phyloP scores from a whole-genome alignment of 2,888 invertebrate species.

The Galeruca laticollis region DNA sequence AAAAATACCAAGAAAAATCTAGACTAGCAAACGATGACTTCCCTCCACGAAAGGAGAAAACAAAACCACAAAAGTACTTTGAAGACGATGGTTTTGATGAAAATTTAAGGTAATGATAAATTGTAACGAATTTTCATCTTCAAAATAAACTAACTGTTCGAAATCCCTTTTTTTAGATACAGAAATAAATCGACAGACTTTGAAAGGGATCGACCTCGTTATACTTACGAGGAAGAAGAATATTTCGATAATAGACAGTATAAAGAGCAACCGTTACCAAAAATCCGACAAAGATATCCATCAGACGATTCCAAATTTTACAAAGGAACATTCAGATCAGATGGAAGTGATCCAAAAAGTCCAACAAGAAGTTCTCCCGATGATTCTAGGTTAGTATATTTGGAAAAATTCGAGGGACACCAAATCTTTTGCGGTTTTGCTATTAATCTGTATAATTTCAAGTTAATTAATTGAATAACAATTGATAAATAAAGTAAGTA shows the following conservation, averaged over 20 bases:
- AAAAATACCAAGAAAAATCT: constrained; percentile 42
- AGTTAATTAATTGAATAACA: too few relatives aligned
- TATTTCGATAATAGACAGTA: constrained; percentile 53
- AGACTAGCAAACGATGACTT: constrained; percentile 45
- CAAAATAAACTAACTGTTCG: neutral
- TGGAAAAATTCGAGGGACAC: too few relatives aligned
- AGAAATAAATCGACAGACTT: constrained; percentile 50
- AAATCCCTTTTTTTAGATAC: constrained; percentile 41
- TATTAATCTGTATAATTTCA: too few relatives aligned
- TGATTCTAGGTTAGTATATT: constrained; percentile 26
- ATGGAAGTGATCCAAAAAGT: constrained; percentile 42
- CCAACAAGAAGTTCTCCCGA: constrained; percentile 39
- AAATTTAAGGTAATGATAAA: constrained; percentile 52
- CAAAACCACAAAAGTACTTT: constrained; percentile 55
- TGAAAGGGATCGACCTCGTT: constrained; percentile 48
- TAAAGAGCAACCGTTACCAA: constrained; percentile 58
- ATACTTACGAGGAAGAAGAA: constrained; percentile 52
- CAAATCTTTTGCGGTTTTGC: too few relatives aligned
- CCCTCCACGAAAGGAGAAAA: constrained; percentile 45
- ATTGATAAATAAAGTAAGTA: too few relatives aligned
- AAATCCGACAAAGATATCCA: constrained; percentile 55
- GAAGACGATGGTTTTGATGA: constrained; percentile 63
- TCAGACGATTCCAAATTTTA: constrained; percentile 49
- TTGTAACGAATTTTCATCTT: neutral
- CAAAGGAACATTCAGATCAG: constrained; percentile 43